Percentiles rank a stretch among this genome's conserved stretches.
phyloP scores from a whole-genome alignment of 2,113 vertebrate genomes.

The Asarcornis scutulata region DNA sequence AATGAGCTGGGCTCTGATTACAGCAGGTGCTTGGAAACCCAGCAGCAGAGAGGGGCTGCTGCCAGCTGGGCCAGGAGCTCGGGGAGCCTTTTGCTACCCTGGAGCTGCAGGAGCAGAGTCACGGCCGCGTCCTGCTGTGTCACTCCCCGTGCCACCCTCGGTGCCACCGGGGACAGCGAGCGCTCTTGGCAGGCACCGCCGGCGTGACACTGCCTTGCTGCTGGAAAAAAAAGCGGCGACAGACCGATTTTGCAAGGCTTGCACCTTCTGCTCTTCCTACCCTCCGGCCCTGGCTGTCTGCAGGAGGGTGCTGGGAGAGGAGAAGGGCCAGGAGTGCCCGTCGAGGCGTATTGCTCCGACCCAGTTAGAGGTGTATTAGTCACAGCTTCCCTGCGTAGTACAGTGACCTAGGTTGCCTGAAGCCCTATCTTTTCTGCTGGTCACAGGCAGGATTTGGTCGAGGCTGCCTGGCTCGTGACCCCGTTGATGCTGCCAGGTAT shows the following conservation, averaged over 20 bases:
- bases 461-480: not conserved
- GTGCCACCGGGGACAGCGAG: not conserved
- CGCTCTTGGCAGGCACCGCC: not conserved
- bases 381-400: not conserved
- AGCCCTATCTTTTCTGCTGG: not conserved
- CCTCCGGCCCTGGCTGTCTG: fast-evolving
- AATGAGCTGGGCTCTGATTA: not conserved
- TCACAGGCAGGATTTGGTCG: not conserved
- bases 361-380: not conserved
- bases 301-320: not conserved
- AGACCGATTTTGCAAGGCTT: not conserved
- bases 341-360: not conserved
- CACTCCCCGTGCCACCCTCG: fast-evolving
- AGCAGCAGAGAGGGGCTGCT: not conserved
- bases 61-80: not conserved
- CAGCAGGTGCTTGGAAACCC: not conserved
- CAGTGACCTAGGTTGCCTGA: not conserved
- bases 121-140: not conserved
- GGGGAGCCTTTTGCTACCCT: not conserved
- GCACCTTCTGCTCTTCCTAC: not conserved
- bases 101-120: not conserved
- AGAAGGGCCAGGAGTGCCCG: not conserved
- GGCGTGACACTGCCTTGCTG: not conserved
- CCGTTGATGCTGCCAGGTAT: not conserved
- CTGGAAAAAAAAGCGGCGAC: not conserved